Evolutionary conservation across 2,113 vertebrate genomes (phyloP).

Genomic region (Cromileptes altivelis): DNA sequence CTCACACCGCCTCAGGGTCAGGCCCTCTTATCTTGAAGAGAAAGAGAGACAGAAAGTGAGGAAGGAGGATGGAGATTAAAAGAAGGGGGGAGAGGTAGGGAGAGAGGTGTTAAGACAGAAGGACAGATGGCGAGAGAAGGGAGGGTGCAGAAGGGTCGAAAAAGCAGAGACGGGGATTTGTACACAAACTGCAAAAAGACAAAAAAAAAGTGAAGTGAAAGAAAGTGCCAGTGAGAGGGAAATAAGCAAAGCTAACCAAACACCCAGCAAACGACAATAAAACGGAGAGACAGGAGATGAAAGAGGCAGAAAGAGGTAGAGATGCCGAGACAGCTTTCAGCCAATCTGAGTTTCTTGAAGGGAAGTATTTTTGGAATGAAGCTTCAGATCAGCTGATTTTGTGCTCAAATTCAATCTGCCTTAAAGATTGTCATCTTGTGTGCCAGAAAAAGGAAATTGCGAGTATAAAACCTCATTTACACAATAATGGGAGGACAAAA

Average conservation of each 20-base stretch:
- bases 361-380: slow-evolving; percentile 31
- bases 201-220: slow-evolving; percentile 69
- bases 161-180: slow-evolving; percentile 7
- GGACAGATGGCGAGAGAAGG: not conserved
- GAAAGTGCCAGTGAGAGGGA: slow-evolving; percentile 70
- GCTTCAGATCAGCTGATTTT: slow-evolving; percentile 24
- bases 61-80: not conserved
- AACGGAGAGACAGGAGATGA: slow-evolving; percentile 9
- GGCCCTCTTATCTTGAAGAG: slow-evolving; percentile 44
- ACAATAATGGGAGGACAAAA: not conserved
- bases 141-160: not conserved
- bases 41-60: slow-evolving; percentile 14
- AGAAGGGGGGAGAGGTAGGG: not conserved
- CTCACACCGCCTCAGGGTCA: slow-evolving; percentile 67
- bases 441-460: slow-evolving; percentile 2
- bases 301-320: slow-evolving; percentile 30
- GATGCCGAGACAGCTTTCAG: slow-evolving; percentile 20
- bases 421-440: slow-evolving; percentile 13
- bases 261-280: slow-evolving; percentile 7
- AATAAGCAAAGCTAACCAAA: slow-evolving; percentile 28
- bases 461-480: slow-evolving; percentile 6
- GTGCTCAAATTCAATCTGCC: slow-evolving; percentile 13
- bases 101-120: not conserved
- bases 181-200: not conserved
- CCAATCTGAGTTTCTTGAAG: slow-evolving; percentile 25